Percentiles rank a stretch among this genome's conserved stretches.
Evolutionary conservation across 2,113 vertebrate genomes (phyloP).

Genomic region (Vanacampus margaritifer): DNA sequence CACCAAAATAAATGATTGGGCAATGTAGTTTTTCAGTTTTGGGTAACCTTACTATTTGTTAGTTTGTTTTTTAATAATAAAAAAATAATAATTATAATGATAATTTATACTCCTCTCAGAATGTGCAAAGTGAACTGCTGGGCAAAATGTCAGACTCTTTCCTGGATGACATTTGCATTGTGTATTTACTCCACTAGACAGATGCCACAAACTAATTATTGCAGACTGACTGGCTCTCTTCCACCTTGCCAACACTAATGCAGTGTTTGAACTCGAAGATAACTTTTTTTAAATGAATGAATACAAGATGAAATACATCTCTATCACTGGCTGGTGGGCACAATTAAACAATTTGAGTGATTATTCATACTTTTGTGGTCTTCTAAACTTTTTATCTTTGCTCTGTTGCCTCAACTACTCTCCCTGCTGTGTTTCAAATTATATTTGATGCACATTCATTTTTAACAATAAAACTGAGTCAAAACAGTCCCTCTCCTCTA

Average conservation of each 20-base stretch:
- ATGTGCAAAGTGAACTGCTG: neutral
- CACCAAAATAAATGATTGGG: no score
- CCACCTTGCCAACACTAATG: neutral
- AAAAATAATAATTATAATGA: no score
- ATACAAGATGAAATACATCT: neutral
- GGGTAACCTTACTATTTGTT: no score
- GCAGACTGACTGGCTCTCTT: neutral
- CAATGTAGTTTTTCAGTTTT: no score
- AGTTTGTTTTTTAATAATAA: no score
- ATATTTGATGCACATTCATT: neutral
- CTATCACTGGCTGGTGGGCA: no score
- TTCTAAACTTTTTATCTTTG: neutral
- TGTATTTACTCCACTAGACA: no score
- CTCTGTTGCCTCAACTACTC: neutral
- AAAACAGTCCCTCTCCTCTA: neutral
- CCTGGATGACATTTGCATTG: neutral
- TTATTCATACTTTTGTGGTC: neutral
- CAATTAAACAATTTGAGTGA: neutral
- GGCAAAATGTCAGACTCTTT: neutral
- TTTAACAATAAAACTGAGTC: neutral
- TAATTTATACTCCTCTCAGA: neutral
- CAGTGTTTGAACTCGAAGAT: no score
- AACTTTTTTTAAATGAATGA: no score
- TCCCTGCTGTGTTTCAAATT: neutral
- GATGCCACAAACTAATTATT: neutral